Percentiles rank a stretch among this genome's conserved stretches.
Conservation (phyloP, 1,140 invertebrate species). For the Solenopsis fugax region DNA sequence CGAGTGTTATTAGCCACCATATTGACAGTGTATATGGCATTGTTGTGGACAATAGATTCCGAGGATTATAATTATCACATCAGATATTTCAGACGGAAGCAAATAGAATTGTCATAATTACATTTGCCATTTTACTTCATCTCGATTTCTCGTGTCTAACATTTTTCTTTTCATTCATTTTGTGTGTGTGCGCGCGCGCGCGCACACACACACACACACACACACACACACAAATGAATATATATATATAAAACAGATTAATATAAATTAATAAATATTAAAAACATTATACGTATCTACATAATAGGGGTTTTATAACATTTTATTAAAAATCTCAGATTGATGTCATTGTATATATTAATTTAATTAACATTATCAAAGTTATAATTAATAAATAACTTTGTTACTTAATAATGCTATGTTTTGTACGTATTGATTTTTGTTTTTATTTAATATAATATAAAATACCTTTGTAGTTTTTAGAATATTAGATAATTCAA, state of each 20-base stretch:
- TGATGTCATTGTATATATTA: too few species aligned
- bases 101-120: slow-evolving; percentile 67
- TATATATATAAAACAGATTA: neutral
- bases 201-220: too few species aligned
- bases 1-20: slow-evolving; percentile 84
- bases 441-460: too few species aligned
- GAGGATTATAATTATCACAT: slow-evolving; percentile 86
- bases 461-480: too few species aligned
- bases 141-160: neutral
- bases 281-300: neutral
- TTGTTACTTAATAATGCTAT: too few species aligned
- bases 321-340: too few species aligned
- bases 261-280: slow-evolving; percentile 18
- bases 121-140: neutral
- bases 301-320: neutral
- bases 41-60: slow-evolving; percentile 86
- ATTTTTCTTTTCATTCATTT: slow-evolving; percentile 1
- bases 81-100: slow-evolving; percentile 77
- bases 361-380: too few species aligned
- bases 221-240: too few species aligned
- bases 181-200: neutral
- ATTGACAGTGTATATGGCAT: slow-evolving; percentile 86
- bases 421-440: too few species aligned
- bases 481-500: too few species aligned
- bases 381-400: too few species aligned